Conservation (phyloP, 2,797 vertebrate genomes). For the Chromis chromis region DNA sequence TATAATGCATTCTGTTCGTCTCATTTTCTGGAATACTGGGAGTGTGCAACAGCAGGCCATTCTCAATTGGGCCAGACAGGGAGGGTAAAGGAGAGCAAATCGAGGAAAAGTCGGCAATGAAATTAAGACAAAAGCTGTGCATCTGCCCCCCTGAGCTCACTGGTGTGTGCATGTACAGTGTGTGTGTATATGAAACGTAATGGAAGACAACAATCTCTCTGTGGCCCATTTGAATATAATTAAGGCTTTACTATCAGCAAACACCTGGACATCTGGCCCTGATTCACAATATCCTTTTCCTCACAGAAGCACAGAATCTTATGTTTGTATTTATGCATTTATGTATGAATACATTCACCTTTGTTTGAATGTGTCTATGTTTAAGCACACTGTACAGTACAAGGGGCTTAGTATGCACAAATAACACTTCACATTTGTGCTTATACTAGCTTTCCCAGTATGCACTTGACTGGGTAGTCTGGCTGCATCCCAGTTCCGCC, state of each 20-base stretch:
- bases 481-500: slow-evolving; percentile 82
- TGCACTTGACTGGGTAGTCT: slow-evolving; percentile 62
- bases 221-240: slow-evolving; percentile 49
- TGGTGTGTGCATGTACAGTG: slow-evolving; percentile 38
- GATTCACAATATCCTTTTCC: slow-evolving; percentile 39
- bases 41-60: slow-evolving; percentile 67
- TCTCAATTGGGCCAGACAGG: slow-evolving; percentile 58
- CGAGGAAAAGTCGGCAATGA: slow-evolving; percentile 70
- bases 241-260: slow-evolving; percentile 60
- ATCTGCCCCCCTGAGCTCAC: slow-evolving; percentile 65
- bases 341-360: slow-evolving; percentile 1
- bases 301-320: slow-evolving; percentile 23
- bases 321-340: slow-evolving; percentile 28
- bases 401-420: slow-evolving; percentile 47
- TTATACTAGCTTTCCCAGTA: slow-evolving; percentile 52
- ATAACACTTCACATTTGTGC: slow-evolving; percentile 67
- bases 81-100: slow-evolving; percentile 73
- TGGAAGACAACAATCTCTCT: slow-evolving; percentile 28
- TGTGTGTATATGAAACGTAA: slow-evolving; percentile 42
- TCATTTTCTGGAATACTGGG: slow-evolving; percentile 70
- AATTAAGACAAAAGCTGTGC: slow-evolving; percentile 78
- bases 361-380: slow-evolving; percentile 23
- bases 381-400: slow-evolving; percentile 29
- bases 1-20: slow-evolving; percentile 77
- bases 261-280: slow-evolving; percentile 64